Conservation (phyloP, 1,140 invertebrate genomes). For the Procambarus clarkii region DNA sequence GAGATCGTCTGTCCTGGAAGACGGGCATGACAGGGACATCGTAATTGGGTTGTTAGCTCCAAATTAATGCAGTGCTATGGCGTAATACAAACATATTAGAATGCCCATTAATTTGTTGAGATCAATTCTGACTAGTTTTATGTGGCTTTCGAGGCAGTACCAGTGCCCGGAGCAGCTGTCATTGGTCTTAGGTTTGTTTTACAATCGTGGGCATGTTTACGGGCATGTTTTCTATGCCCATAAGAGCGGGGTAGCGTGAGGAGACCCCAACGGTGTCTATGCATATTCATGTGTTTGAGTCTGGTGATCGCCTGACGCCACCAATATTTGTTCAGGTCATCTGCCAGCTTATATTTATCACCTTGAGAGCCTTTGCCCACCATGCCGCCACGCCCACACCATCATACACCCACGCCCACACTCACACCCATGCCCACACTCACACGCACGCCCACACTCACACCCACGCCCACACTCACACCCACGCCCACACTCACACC, state of each 20-base stretch:
- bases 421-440: not conserved
- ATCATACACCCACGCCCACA: not conserved
- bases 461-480: too few relatives aligned
- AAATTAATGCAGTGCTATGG: too few relatives aligned
- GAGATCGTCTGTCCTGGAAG: too few relatives aligned
- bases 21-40: too few relatives aligned
- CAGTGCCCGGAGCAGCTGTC: not conserved
- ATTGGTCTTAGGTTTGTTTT: not conserved
- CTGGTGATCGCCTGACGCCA: not conserved
- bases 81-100: too few relatives aligned
- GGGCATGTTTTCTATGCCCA: not conserved
- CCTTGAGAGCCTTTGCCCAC: not conserved
- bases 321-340: constrained; percentile 10
- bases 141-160: not conserved
- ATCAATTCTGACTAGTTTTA: not conserved
- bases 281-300: constrained; percentile 11
- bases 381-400: not conserved
- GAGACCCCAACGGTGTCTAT: not conserved
- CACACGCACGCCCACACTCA: too few relatives aligned
- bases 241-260: not conserved
- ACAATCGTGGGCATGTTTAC: not conserved
- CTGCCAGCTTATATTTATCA: not conserved
- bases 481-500: too few relatives aligned
- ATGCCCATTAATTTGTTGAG: not conserved
- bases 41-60: too few relatives aligned